Evolutionary conservation across 2,797 vertebrate species (phyloP).

Genomic region (Enoplosus armatus): DNA sequence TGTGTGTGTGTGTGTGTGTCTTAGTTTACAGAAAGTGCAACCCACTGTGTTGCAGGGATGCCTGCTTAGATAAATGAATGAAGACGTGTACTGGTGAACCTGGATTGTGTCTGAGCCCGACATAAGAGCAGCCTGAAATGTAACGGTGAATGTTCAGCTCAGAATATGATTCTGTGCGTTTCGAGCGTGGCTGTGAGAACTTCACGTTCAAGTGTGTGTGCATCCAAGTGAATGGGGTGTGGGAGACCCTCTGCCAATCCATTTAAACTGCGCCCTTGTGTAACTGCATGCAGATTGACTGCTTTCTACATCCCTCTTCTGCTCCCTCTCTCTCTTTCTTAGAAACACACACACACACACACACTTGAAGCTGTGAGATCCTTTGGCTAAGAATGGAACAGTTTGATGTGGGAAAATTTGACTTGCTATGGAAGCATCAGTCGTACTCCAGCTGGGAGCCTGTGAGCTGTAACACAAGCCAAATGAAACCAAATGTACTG

Average conservation of each 20-base stretch:
- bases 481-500: constrained; percentile 61
- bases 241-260: constrained; percentile 70
- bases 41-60: constrained; percentile 34
- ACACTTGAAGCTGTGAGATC: constrained; percentile 44
- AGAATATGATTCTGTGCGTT: constrained; percentile 49
- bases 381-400: constrained; percentile 58
- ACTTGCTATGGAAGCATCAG: constrained; percentile 56
- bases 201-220: constrained; percentile 55
- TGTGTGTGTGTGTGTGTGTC: constrained; percentile 26
- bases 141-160: constrained; percentile 58
- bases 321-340: constrained; percentile 41
- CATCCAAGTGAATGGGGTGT: constrained; percentile 51
- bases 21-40: constrained; percentile 38
- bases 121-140: constrained; percentile 50
- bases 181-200: constrained; percentile 55
- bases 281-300: constrained; percentile 68
- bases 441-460: constrained; percentile 63
- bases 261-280: constrained; percentile 69
- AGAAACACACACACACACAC: constrained; percentile 29
- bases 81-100: constrained; percentile 35
- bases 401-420: constrained; percentile 64
- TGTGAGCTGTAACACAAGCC: constrained; percentile 57
- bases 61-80: constrained; percentile 48
- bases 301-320: constrained; percentile 45
- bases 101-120: constrained; percentile 39